Base-by-base conservation (phyloP, 2,888 invertebrate genomes). In the Mellilla xanthometata region DNA sequence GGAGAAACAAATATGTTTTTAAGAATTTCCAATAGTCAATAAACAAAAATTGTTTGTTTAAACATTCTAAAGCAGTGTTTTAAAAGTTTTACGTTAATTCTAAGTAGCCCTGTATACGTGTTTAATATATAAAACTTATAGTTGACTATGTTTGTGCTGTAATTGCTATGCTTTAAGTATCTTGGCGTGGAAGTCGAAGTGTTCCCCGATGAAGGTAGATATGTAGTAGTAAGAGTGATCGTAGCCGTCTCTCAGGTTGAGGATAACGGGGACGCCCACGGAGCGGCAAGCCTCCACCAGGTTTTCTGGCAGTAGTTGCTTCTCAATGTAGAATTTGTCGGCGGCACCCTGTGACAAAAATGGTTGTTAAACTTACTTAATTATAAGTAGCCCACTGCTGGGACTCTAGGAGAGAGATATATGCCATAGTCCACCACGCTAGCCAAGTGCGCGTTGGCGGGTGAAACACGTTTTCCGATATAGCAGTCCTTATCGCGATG, bases 191-290 rank as follows among this genome's bases (percentile, higher is more conserved):
- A 97, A 97, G 44, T 92, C 92, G 49, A 99, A 92, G 74, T 99
- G 99, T 72, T 99, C 98, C 28, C 93, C 95, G 39, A 99, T 94
- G 78, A 96, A 99, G 0, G 96, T 93, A 0, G 97, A 91, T 55
- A 99, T 95, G 72, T 97, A 98, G 72, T 93, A 99, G 72, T 99
- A 99, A 32, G 96, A 94, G 83, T 99, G 99, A 77, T 99, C 98
- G 72, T 99, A 99, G 9, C 95, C 97, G 55, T 95, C 94, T 6
- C 95, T 91, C 68, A 93, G 87, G 58, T 95, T 93, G 9, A 94
- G 86, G 39, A 94, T 92, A 0, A 94, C 91, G 8, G 94, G 93
- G 10, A 96, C 87, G 39, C 93, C 93, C 9, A 91, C 92, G 47
- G 92, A 91, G 31, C 93, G 92, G 65, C 94, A 95, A 2, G 95